Conservation (phyloP, 2,113 vertebrate genomes). For the Perccottus glenii region DNA sequence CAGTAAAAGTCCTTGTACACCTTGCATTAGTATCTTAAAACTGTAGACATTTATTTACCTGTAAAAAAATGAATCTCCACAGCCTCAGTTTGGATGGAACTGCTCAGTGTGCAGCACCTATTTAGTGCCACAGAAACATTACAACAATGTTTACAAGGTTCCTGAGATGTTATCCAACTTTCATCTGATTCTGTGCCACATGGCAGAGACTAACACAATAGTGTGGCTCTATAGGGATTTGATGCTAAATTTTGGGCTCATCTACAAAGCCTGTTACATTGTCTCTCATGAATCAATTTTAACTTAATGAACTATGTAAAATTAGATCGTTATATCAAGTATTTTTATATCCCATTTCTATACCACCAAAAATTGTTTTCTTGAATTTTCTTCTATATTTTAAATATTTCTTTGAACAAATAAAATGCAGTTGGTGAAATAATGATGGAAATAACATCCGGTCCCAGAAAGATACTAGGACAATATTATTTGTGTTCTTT, state of each 20-base stretch:
- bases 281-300: background rate
- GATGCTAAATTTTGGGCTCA: conserved; percentile 32
- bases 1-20: too few relatives aligned
- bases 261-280: background rate
- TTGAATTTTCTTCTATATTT: too few relatives aligned
- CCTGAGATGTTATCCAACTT: background rate
- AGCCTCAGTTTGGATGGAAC: conserved; percentile 22
- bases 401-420: conserved; percentile 2
- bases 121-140: conserved; percentile 2
- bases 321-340: too few relatives aligned
- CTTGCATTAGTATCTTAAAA: background rate
- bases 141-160: background rate
- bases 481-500: conserved; percentile 5
- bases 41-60: conserved; percentile 4
- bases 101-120: conserved; percentile 4
- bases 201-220: conserved; percentile 8
- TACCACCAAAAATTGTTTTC: too few relatives aligned
- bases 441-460: conserved; percentile 7
- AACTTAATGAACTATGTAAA: too few relatives aligned
- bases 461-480: background rate
- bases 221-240: conserved; percentile 19
- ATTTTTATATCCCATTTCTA: background rate
- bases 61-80: background rate
- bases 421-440: background rate
- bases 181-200: background rate